A percentile compares a stretch with the other conserved stretches of the same genome.
These are phyloP conservation scores for Microplitis mediator DNA, from an alignment of 1,140 invertebrate genomes.

Conservation along the genomic window DNA sequence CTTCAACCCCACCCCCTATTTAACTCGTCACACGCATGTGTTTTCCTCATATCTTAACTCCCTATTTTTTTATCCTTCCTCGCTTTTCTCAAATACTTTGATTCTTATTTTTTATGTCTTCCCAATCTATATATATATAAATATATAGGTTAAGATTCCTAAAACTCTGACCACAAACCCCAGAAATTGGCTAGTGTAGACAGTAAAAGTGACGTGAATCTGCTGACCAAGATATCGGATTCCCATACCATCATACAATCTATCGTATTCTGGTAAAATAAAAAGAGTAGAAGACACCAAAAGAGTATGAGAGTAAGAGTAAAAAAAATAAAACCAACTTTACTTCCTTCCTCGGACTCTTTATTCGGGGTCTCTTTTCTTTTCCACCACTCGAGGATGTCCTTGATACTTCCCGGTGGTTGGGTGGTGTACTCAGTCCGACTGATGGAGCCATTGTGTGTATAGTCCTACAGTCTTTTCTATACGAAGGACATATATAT, in stretches of 20 bases:
- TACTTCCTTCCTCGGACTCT: background rate
- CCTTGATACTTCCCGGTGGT: constrained; percentile 15
- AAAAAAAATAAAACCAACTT: too few species aligned
- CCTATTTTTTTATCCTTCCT: background rate
- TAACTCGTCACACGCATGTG: background rate
- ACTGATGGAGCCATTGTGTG: constrained; percentile 17
- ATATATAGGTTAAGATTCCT: constrained; percentile 1
- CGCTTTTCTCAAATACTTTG: background rate
- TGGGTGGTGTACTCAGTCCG: background rate
- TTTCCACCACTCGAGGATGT: constrained; percentile 12
- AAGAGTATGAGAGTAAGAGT: too few species aligned
- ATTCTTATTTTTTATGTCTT: background rate
- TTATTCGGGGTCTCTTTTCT: constrained; percentile 11
- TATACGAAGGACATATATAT: background rate
- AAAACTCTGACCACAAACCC: background rate
- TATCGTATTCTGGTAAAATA: background rate
- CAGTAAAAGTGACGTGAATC: constrained; percentile 28
- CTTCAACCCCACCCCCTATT: background rate
- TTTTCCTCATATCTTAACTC: background rate
- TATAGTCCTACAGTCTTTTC: background rate
- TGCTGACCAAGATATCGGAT: constrained; percentile 28
- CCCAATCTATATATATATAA: background rate
- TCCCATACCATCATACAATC: constrained; percentile 1
- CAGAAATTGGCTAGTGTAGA: constrained; percentile 21
- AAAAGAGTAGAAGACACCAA: too few species aligned